Evolutionary conservation across 2,113 vertebrate species (phyloP).

Genomic region (Ctenomys sociabilis): DNA sequence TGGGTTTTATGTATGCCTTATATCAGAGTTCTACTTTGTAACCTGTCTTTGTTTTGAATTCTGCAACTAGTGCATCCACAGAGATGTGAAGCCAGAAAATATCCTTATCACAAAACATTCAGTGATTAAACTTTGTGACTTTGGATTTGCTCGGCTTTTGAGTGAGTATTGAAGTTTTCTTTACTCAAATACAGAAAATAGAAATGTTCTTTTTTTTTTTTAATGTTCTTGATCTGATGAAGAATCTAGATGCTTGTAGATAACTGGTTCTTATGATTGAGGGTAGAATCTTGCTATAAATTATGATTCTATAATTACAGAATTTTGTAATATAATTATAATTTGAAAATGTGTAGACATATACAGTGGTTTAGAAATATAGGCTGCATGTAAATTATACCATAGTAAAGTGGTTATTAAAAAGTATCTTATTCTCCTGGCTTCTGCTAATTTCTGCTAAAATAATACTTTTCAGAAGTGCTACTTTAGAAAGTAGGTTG

Average conservation of each 20-base stretch:
- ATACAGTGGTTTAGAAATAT: conserved; percentile 9
- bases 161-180: conserved; percentile 88
- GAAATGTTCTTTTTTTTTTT: conserved; percentile 48
- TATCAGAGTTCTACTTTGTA: conserved; percentile 41
- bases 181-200: neutral
- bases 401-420: conserved; percentile 17
- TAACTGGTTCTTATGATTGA: conserved; percentile 10
- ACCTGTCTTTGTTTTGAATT: conserved; percentile 31
- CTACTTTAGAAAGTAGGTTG: conserved; percentile 42
- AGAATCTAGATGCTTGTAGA: neutral
- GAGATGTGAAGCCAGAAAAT: conserved; percentile 98
- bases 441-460: conserved; percentile 16
- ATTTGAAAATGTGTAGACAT: conserved; percentile 35
- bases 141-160: conserved; percentile 96
- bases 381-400: neutral
- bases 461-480: conserved; percentile 31
- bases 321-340: neutral
- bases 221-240: conserved; percentile 16
- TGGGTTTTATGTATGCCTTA: neutral
- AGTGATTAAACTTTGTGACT: conserved; percentile 98
- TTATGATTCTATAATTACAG: neutral
- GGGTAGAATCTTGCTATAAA: neutral
- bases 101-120: conserved; percentile 97
- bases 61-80: conserved; percentile 93
- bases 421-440: neutral